Base-by-base conservation (phyloP, 2,113 vertebrate species). In the Ailurus styani region DNA sequence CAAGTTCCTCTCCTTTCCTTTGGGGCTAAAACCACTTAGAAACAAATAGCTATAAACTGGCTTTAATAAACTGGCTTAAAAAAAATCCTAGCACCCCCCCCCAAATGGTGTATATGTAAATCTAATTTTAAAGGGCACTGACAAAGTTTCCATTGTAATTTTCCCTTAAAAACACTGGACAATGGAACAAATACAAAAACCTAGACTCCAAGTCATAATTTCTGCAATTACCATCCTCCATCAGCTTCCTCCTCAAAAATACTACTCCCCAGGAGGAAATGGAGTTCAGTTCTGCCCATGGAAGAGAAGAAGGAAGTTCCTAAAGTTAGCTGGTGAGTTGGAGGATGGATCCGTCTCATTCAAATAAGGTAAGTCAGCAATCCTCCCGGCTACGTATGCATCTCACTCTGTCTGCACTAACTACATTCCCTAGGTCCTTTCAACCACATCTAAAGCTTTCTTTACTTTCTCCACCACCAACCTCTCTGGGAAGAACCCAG, bases 291-390 rank as follows among this genome's bases (percentile, higher is more conserved):
- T 82, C 57, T 11, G 18, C 27, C 52, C 25, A 27, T 62, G 40
- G 37, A 77, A 27, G 21, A 91, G 27, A 87, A 95, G 21, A 17
- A 90, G 88, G 52, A 91, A 83, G 72, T 87, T 90, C 96, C 79
- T 66, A 54, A 78, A 6, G 75, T 81, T 20, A 70, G 52, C 64
- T 81, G 42, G 5, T 15, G 27, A 81, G 81, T 34, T 73, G 73
- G n/a, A 40, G 84, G 64, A 57, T 6, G 31, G 55, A 81, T 45
- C 68, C 25, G 2, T 37, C 66, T 88, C 60, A 85, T 37, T 23
- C 50, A 88, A 66, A 47, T 60, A 94, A 89, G 54, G 27, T 0
- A 77, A 73, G 11, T 78, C 75, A 47, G 77, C 20, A 25, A 60
- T 14, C 21, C 55, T 55, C 12, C 37, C n/a, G 8, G 78, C 77